phyloP scores from a whole-genome alignment of 2,888 invertebrate genomes.

The Xestobium rufovillosum region DNA sequence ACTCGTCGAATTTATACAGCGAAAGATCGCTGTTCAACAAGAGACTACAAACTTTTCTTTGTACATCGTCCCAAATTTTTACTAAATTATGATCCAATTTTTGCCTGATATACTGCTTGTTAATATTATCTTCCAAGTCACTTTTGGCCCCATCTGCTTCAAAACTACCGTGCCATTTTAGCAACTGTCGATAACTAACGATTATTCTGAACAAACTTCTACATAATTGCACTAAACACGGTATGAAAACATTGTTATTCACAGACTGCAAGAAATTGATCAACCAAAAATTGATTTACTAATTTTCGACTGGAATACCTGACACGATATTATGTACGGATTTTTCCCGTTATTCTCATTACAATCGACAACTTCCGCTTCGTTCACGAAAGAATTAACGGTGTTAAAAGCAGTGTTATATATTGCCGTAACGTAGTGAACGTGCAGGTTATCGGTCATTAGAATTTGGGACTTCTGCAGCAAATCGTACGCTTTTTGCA shows the following conservation, averaged over 20 bases:
- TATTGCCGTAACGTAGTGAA: constrained; percentile 90
- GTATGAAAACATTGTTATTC: constrained; percentile 54
- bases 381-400: constrained; percentile 46
- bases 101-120: constrained; percentile 73
- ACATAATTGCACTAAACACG: constrained; percentile 78
- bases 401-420: constrained; percentile 66
- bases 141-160: constrained; percentile 29
- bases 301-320: constrained; percentile 35
- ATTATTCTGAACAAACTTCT: constrained; percentile 79
- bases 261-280: constrained; percentile 44
- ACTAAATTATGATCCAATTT: constrained; percentile 81
- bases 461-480: constrained; percentile 88
- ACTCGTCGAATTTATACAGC: constrained; percentile 89
- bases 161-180: constrained; percentile 66
- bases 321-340: constrained; percentile 78
- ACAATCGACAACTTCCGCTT: constrained; percentile 32
- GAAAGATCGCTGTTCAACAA: constrained; percentile 73
- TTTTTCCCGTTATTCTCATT: constrained; percentile 52
- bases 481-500: constrained; percentile 81
- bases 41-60: constrained; percentile 79
- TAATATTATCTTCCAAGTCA: constrained; percentile 59
- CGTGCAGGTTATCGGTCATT: constrained; percentile 83
- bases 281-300: constrained; percentile 4
- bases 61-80: constrained; percentile 90
- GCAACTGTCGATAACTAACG: constrained; percentile 68